phyloP scores from a whole-genome alignment of 2,113 vertebrate species.

The Oreochromis tanganicae region DNA sequence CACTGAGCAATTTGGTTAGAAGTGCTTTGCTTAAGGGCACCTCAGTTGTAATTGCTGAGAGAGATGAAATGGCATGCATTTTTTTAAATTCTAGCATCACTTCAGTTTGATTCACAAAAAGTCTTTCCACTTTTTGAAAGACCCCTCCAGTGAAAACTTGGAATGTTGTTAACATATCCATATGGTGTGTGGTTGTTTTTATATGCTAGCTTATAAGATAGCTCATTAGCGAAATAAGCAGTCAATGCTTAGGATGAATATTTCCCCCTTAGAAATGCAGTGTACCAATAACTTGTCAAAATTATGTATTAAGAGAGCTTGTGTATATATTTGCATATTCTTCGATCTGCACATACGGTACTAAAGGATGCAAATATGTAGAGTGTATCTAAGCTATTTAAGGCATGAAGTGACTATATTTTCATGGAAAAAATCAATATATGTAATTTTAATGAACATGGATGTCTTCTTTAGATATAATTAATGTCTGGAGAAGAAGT shows the following conservation, averaged over 20 bases:
- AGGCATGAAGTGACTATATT: background rate
- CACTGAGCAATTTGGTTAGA: background rate
- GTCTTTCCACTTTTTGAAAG: background rate
- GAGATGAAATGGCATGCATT: background rate
- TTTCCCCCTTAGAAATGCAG: background rate
- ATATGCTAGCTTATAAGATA: background rate
- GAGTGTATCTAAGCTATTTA: background rate
- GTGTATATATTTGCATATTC: background rate
- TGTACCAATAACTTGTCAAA: background rate
- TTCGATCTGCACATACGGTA: background rate
- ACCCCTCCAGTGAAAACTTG: background rate
- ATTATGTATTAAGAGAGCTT: background rate
- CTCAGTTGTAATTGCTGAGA: constrained; percentile 1
- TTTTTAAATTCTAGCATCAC: background rate
- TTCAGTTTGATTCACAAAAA: background rate
- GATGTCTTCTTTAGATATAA: background rate
- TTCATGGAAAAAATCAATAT: background rate
- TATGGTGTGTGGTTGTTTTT: background rate
- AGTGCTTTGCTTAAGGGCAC: constrained; percentile 9
- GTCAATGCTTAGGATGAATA: background rate
- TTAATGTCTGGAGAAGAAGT: background rate
- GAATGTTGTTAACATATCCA: background rate
- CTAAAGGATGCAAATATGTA: background rate
- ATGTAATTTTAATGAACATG: background rate
- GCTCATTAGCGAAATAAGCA: background rate